Conservation (phyloP, 1,140 invertebrate species). For the Drosophila fuyamai region DNA sequence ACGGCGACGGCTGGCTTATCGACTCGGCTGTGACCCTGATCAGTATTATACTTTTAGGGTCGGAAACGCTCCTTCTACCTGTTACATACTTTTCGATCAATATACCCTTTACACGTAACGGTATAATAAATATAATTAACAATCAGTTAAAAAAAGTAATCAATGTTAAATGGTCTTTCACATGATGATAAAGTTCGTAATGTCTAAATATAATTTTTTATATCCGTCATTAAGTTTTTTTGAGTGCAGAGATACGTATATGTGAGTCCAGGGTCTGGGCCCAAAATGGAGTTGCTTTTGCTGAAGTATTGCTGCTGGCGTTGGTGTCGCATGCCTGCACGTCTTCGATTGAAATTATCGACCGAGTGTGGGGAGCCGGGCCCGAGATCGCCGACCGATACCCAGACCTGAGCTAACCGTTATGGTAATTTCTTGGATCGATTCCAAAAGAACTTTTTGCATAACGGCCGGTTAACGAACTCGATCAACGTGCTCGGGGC, state of each 20-base stretch:
- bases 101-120: too few species aligned
- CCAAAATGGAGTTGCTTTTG: conserved; percentile 37
- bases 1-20: too few species aligned
- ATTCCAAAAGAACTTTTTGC: conserved; percentile 75
- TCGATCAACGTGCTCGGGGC: conserved; percentile 58
- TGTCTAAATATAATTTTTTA: too few species aligned
- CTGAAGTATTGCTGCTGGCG: conserved; percentile 39
- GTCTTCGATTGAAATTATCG: conserved; percentile 53
- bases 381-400: conserved; percentile 23
- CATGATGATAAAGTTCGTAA: too few species aligned
- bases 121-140: too few species aligned
- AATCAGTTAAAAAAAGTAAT: too few species aligned
- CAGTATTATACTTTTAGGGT: too few species aligned
- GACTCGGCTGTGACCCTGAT: too few species aligned
- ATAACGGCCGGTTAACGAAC: conserved; percentile 77
- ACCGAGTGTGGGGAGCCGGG: conserved; percentile 17
- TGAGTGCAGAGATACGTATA: conserved; percentile 13
- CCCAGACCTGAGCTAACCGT: conserved; percentile 56
- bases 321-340: conserved; percentile 70
- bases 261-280: conserved; percentile 26
- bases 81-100: too few species aligned
- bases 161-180: too few species aligned
- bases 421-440: conserved; percentile 79
- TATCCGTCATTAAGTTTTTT: not conserved
- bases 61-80: too few species aligned